Percentiles rank a stretch among this genome's conserved stretches.
phyloP scores from a whole-genome alignment of 2,888 invertebrate species.

The Oscheius sp. region DNA sequence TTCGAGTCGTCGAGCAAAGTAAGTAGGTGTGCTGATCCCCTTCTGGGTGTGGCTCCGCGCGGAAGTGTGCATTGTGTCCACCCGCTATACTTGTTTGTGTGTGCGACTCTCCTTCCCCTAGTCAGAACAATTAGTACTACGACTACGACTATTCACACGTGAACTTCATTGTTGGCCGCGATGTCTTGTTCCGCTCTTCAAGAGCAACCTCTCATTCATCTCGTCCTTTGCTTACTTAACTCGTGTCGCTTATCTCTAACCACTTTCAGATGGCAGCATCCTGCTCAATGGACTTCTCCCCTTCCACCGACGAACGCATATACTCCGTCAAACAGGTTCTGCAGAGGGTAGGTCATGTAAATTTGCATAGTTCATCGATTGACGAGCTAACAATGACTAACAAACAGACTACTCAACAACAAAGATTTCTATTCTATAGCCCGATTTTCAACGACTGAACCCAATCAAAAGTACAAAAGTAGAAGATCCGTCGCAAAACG shows the following conservation, averaged over 20 bases:
- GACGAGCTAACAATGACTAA: too few relatives aligned
- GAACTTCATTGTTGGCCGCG: too few relatives aligned
- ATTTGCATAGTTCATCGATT: too few relatives aligned
- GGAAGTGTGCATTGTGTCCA: not conserved
- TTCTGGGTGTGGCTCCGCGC: slow-evolving; percentile 2
- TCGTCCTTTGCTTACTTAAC: slow-evolving; percentile 27
- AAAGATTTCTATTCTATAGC: too few relatives aligned
- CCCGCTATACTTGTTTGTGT: slow-evolving; percentile 22
- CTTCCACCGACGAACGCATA: slow-evolving; percentile 33
- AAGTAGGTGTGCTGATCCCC: slow-evolving; percentile 6
- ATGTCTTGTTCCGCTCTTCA: too few relatives aligned
- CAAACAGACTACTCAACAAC: too few relatives aligned
- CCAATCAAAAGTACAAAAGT: too few relatives aligned
- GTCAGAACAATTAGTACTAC: too few relatives aligned
- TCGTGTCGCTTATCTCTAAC: slow-evolving; percentile 11
- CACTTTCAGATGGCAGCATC: slow-evolving; percentile 24
- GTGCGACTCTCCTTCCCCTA: not conserved
- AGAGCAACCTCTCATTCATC: too few relatives aligned
- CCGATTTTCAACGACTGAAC: too few relatives aligned
- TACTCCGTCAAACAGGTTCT: slow-evolving; percentile 50
- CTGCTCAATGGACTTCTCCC: slow-evolving; percentile 25
- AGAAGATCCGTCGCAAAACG: too few relatives aligned
- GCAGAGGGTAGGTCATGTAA: slow-evolving; percentile 31
- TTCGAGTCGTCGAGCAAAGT: slow-evolving; percentile 27
- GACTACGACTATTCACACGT: too few relatives aligned